Base-by-base conservation (phyloP, 1,140 invertebrate genomes). In the Anoplophora glabripennis region DNA sequence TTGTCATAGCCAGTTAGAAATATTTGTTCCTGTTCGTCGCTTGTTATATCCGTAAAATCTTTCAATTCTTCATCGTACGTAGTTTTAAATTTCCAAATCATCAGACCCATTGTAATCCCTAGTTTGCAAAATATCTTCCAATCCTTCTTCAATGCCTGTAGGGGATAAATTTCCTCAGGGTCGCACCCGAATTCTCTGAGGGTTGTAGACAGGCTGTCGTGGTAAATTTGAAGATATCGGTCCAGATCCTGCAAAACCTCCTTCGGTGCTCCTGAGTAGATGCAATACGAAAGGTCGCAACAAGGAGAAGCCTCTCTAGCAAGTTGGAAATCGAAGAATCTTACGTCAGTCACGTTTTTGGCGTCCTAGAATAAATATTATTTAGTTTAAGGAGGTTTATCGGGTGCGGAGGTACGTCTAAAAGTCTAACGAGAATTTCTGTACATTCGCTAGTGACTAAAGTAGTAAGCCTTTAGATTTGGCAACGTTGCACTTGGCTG, bases 261-360 rank as follows among this genome's bases (percentile, higher is more conserved):
- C 53, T 76, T 68, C 11, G 80, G 76, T 0, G 82, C 79, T 46
- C 78, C 79, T 61, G 78, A 78, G 56, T 80, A 84, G 3, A 85
- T 69, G 52, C 79, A 81, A 58, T 84, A 82, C 0, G 77, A 76
- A 44, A 86, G 59, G 56, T 85, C 83, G 1, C 77, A 77, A 1
- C 80, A 76, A 7, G 83, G 83, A 3, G 82, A 83, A 2, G 78
- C 77, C 53, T 78, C 78, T 4, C 80, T 73, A 9, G 74, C 71
- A 8, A 83, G 66, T 66, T 84, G 83, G 67, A 79, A 82, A 60
- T 86, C 83, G 11, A 84, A 59, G 7, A 62, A 21, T 36, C 42
- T 48, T 10, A 64, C 36, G 12, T 66, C 38, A 35, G 47, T 42
- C 8, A 28, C 1, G n/a, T 54, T 58, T 3, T 36, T 35, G 2